Evolutionary conservation across 2,888 invertebrate genomes (phyloP), one percentile per base, ranked within the genome.

Genomic region (Tortrix viridana): DNA sequence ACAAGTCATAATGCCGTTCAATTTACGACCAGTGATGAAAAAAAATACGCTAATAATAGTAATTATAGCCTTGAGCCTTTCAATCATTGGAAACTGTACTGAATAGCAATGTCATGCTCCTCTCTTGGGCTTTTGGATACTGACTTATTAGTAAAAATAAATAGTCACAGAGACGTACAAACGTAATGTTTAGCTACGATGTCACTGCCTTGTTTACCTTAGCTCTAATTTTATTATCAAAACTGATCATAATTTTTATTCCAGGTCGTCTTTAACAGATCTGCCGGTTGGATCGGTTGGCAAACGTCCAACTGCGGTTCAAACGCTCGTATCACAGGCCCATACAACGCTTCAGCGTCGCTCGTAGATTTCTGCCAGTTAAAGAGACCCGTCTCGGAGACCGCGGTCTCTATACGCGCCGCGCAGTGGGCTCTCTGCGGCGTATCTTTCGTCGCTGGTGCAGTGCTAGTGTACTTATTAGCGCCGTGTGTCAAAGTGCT

Each of bases 221-320:
- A 9, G 1, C 9, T 1, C 12, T 9, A 32, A 32, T 32, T 12
- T 12, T 3, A 3, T 12, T 12, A 32, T 12, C n/a, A 32, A 26
- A n/a, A 16, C 52, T 37, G 6, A 20, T 5, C n/a, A 3, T 22
- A 22, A n/a, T 9, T 60, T 49, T 26, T 5, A 61, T 84, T 81
- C 0, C 83, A 91, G 90, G 85, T 92, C 1, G 57, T 87, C 54
- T 93, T 93, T 77, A 93, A 93, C 70, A 82, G 89, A 66, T 88
- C 92, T 22, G 85, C 84, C 14, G 85, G 86, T 59, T 90, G 89
- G 82, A 89, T 93, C 19, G 88, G 91, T 37, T 93, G 87, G 75
- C 79, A 82, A 53, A 78, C 83, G 0, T 88, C 92, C 0, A 76
- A 79, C 41, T 93, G 93, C 60, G 93, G 93, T 0, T 80, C 89